Conservation (phyloP, 2,113 vertebrate species). For the Colistium nudipinnis region DNA sequence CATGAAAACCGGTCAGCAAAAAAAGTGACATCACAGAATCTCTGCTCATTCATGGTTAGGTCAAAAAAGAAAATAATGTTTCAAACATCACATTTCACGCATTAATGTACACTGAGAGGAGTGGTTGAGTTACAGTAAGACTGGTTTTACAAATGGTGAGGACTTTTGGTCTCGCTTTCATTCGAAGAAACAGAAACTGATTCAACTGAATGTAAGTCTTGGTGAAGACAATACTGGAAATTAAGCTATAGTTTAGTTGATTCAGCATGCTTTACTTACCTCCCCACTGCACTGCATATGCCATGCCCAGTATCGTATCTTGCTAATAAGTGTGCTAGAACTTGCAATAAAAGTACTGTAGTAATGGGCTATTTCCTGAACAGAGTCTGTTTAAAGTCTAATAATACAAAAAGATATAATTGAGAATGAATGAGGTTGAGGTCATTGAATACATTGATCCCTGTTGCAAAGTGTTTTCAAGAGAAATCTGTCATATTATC, state of each 20-base stretch:
- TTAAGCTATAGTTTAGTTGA: slow-evolving; percentile 72
- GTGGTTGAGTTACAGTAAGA: slow-evolving; percentile 40
- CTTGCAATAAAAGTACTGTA: slow-evolving; percentile 63
- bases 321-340: slow-evolving; percentile 72
- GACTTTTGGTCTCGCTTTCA: slow-evolving; percentile 59
- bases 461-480: slow-evolving; percentile 37
- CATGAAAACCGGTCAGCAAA: slow-evolving; percentile 70
- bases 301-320: slow-evolving; percentile 63
- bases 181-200: slow-evolving; percentile 58
- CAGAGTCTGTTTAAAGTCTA: slow-evolving; percentile 52
- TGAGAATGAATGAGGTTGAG: slow-evolving; percentile 32
- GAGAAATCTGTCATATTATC: slow-evolving; percentile 31
- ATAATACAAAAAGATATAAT: slow-evolving; percentile 32
- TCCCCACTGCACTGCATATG: slow-evolving; percentile 55
- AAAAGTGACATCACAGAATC: slow-evolving; percentile 69
- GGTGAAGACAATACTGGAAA: slow-evolving; percentile 56
- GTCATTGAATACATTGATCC: slow-evolving; percentile 25
- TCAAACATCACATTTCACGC: slow-evolving; percentile 59
- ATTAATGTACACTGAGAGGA: slow-evolving; percentile 53
- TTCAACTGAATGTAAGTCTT: slow-evolving; percentile 50
- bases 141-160: slow-evolving; percentile 40
- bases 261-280: slow-evolving; percentile 72
- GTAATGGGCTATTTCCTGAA: slow-evolving; percentile 52
- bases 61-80: slow-evolving; percentile 55
- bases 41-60: slow-evolving; percentile 52